Base-by-base conservation (phyloP, 2,113 vertebrate species). In the Chelonoidis abingdonii region DNA sequence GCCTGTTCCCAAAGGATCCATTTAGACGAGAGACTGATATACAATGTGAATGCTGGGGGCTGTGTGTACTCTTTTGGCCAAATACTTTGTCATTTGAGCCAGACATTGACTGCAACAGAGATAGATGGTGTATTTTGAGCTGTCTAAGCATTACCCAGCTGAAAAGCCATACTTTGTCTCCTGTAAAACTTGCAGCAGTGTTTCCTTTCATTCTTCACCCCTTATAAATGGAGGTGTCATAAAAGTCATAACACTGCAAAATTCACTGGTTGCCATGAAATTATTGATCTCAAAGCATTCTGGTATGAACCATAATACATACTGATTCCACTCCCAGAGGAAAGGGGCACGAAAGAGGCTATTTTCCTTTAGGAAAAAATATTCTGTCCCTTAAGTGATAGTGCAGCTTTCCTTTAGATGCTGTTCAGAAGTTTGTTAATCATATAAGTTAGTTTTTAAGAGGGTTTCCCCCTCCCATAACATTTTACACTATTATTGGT, bases 221-320 rank as follows among this genome's bases (percentile, higher is more conserved):
- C 47, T 1, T 1, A 88, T 86, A 89, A 86, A 94, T 62, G 0
- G 3, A 65, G n/a, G 54, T 52, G 41, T 38, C 78, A 3, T 52
- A 29, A 54, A 92, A 82, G 62, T 10, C 41, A 78, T 79, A 56
- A 82, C 41, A 29, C 0, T 31, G 52, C 7, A 91, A 95, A 95
- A 93, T 76, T 1, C 0, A 95, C 59, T 7, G 50, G 12, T 6
- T 86, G 41, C 19, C 85, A 35, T 59, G 31, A 92, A 92, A 92
- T 92, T 65, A 76, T 35, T 95, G 80, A n/a, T 84, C 87, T 59
- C 89, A 89, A 82, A 95, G 38, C n/a, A 84, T 72, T 92, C 92
- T 84, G 69, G 25, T 52, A 35, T 76, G 49, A 92, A 93, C 59
- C 1, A 72, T 80, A 94, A 50, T 35, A 21, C 19, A 38, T n/a